Percentiles rank a stretch among this genome's conserved stretches.
phyloP scores from a whole-genome alignment of 37 sponge, comb jelly and placozoan genomes.

The Aphrocallistes beatrix region DNA sequence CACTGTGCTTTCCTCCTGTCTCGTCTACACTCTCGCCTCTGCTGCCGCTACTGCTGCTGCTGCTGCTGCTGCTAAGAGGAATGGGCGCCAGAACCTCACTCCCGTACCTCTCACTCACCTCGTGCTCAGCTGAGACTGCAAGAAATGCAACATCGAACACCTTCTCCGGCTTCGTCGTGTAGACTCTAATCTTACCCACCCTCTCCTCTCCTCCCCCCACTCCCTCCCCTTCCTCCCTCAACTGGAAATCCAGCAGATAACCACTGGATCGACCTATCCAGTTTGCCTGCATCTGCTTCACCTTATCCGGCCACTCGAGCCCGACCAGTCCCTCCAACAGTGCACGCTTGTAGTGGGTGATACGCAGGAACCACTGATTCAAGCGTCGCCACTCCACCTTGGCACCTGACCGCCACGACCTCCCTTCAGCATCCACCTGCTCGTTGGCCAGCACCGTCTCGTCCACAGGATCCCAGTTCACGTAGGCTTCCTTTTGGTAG shows the following conservation, averaged over 20 bases:
- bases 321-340: constrained; percentile 12
- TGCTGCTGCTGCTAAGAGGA: no score
- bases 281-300: constrained; percentile 22
- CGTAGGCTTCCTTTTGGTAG: constrained; percentile 22
- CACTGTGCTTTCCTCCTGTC: background rate
- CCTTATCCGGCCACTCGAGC: constrained; percentile 34
- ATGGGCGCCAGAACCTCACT: background rate
- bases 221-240: background rate
- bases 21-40: no score
- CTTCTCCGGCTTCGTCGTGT: background rate
- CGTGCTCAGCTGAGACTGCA: background rate
- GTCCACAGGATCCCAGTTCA: constrained; percentile 36
- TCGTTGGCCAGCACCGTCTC: constrained; percentile 34
- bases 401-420: constrained; percentile 27
- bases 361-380: constrained; percentile 26
- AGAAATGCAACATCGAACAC: background rate
- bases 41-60: no score
- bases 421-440: constrained; percentile 30
- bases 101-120: background rate
- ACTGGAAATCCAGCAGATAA: constrained; percentile 9
- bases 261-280: constrained; percentile 22
- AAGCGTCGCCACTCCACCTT: constrained; percentile 20
- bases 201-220: background rate
- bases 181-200: background rate
- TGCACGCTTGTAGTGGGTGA: constrained; percentile 23